A percentile compares a stretch with the other conserved stretches of the same genome.
phyloP scores from a whole-genome alignment of 2,797 vertebrate species.

The Galago senegalensis region DNA sequence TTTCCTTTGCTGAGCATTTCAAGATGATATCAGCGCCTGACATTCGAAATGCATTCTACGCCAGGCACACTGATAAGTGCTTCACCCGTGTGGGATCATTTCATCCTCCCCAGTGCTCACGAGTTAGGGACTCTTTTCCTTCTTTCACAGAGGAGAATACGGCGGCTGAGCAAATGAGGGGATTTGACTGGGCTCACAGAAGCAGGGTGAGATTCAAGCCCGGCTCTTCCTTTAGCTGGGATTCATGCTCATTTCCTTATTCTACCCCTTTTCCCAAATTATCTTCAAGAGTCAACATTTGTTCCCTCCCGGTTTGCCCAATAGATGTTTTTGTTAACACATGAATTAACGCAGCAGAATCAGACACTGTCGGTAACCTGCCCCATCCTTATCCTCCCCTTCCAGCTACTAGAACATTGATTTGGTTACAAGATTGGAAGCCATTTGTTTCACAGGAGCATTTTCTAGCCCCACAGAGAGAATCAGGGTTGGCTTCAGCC shows the following conservation, averaged over 20 bases:
- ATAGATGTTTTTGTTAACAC: background rate
- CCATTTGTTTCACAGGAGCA: background rate
- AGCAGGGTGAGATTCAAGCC: background rate
- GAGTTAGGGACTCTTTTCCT: background rate
- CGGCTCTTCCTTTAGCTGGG: background rate
- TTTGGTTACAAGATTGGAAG: background rate
- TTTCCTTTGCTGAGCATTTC: conserved; percentile 27
- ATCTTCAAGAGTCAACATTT: background rate
- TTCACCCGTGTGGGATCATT: background rate
- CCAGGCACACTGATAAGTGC: background rate
- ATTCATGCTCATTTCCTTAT: background rate
- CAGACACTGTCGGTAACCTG: background rate
- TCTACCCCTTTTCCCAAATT: background rate
- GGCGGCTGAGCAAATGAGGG: background rate
- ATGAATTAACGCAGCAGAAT: background rate
- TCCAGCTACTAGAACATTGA: background rate
- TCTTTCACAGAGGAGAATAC: background rate
- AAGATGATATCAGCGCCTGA: background rate
- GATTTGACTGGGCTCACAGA: background rate
- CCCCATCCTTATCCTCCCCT: too few relatives aligned
- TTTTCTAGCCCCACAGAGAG: background rate
- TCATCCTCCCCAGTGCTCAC: background rate
- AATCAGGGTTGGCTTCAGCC: background rate
- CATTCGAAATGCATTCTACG: background rate
- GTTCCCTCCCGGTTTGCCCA: background rate